Percentiles rank a stretch among this genome's conserved stretches.
Evolutionary conservation across 2,113 vertebrate genomes (phyloP).

Genomic region (Chiloscyllium plagiosum): DNA sequence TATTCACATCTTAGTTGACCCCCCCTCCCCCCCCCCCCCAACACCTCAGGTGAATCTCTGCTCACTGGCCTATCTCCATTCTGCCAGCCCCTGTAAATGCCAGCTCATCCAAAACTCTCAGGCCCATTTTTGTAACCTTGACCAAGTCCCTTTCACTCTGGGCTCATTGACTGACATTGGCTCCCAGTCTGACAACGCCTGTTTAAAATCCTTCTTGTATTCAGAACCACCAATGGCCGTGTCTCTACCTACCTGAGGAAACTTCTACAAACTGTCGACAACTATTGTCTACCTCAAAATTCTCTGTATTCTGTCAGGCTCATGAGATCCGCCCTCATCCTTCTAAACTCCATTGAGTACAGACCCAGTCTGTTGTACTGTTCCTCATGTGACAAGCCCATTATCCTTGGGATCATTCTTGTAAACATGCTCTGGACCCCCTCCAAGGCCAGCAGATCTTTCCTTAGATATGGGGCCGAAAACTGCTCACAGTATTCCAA

Average conservation of each 20-base stretch:
- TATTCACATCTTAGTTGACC: background rate
- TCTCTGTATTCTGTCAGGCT: no score
- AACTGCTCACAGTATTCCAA: no score
- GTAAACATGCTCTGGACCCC: no score
- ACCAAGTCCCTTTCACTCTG: background rate
- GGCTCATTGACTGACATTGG: background rate
- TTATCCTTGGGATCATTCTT: no score
- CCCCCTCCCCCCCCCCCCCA: no score
- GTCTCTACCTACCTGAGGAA: background rate
- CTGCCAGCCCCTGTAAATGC: background rate
- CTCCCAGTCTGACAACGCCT: background rate
- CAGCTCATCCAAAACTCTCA: background rate
- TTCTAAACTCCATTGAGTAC: no score
- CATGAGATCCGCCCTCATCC: no score
- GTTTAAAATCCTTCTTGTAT: background rate
- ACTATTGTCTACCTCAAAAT: background rate
- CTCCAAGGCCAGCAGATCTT: no score
- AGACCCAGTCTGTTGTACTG: no score
- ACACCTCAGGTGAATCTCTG: background rate
- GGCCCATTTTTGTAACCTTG: background rate
- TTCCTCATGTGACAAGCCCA: no score
- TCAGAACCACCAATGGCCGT: background rate
- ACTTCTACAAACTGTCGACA: background rate
- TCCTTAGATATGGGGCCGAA: no score
- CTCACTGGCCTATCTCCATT: background rate